phyloP scores from a whole-genome alignment of 1,140 invertebrate species.

The Formica selysi region DNA sequence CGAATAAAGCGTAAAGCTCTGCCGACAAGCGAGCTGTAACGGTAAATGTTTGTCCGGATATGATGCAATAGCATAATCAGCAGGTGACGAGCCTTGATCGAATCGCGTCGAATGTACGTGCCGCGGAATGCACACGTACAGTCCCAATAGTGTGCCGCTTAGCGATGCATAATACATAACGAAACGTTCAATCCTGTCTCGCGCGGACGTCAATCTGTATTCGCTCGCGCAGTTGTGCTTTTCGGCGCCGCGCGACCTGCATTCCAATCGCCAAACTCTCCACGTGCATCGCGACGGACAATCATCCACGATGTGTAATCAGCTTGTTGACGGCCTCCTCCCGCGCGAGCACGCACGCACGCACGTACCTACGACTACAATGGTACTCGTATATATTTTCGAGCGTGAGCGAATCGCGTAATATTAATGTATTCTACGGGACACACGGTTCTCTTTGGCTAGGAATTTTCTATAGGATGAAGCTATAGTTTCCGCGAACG shows the following conservation, averaged over 20 bases:
- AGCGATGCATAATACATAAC: conserved; percentile 77
- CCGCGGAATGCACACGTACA: conserved; percentile 32
- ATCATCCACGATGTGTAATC: conserved; percentile 55
- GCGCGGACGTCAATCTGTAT: conserved; percentile 63
- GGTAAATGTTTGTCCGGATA: conserved; percentile 47
- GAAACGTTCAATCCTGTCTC: conserved; percentile 71
- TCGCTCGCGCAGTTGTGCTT: conserved; percentile 72
- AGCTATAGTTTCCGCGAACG: too few relatives aligned
- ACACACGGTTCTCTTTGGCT: not conserved
- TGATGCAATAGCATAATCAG: conserved; percentile 76
- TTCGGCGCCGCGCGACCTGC: conserved; percentile 62
- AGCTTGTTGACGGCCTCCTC: conserved; percentile 46
- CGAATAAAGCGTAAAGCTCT: conserved; percentile 18
- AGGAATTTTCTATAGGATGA: too few relatives aligned
- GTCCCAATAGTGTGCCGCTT: conserved; percentile 71
- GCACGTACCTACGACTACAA: not conserved
- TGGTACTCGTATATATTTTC: not conserved
- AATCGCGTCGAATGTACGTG: conserved; percentile 52
- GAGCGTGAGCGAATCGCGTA: not conserved
- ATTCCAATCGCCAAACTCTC: conserved; percentile 56
- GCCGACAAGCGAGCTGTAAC: conserved; percentile 19
- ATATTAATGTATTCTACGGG: conserved; percentile 30
- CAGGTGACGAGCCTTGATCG: conserved; percentile 54
- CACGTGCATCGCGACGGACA: conserved; percentile 44
- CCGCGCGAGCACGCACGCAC: not conserved